Base-by-base conservation (phyloP, 2,113 vertebrate genomes). In the Archilochus colubris region DNA sequence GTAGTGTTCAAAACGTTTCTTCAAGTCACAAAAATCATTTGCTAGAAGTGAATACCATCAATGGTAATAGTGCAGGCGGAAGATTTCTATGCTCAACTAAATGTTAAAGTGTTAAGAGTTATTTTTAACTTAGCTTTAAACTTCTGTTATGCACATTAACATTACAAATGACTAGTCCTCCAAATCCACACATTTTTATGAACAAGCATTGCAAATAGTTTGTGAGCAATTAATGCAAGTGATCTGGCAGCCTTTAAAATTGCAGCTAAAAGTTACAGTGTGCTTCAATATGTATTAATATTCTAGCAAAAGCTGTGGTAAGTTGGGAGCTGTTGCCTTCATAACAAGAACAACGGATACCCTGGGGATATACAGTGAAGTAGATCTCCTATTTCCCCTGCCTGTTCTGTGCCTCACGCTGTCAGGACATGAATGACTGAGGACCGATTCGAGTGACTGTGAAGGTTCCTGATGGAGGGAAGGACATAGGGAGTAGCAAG, bases 331-430 rank as follows among this genome's bases (percentile, higher is more conserved):
- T 64, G 75, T 43, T 75, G 91, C 68, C 40, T 88, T 53, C 66
- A 38, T 30, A 94, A 69, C 50, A 94, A 95, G 73, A 97, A 43
- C 36, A 92, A 82, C 1, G 25, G 77, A 85, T 89, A 92, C 88
- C 91, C 95, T 88, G 84, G 84, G 91, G 63, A 96, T 82, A 95
- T 66, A 94, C 4, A 79, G 84, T 66, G 93, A 96, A 75, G 91
- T 5, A 81, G 89, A 84, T 85, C 96, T 97, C 96, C 91, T 83
- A 57, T 66, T 95, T 70, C 86, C 91, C 91, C 91, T 94, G 94
- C 85, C 96, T 89, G 93, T 84, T 66, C 79, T 95, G 48, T 82
- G 88, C 76, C 93, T 95, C 84, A 69, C 1, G 75, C 67, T 91
- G 87, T 59, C 54, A 2, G 30, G 88, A 86, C 40, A 87, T 30